phyloP scores from a whole-genome alignment of 1,140 invertebrate species.

The Caenorhabditis remanei region DNA sequence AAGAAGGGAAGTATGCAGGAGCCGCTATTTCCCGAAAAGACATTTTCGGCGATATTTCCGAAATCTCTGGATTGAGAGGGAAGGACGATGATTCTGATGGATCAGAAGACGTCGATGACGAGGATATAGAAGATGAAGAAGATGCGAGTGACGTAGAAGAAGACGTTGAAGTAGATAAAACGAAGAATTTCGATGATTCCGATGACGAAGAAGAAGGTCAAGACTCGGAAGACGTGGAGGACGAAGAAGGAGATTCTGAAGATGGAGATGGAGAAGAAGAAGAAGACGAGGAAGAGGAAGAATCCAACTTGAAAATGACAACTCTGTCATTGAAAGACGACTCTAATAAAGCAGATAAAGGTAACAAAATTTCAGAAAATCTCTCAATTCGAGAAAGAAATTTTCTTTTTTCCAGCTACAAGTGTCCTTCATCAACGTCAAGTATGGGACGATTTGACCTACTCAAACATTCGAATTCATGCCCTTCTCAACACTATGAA shows the following conservation, averaged over 20 bases:
- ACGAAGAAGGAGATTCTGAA: neutral
- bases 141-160: neutral
- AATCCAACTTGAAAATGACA: neutral
- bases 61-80: slow-evolving; percentile 1
- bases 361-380: neutral
- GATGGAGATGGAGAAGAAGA: neutral
- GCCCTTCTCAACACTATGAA: slow-evolving; percentile 59
- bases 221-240: neutral
- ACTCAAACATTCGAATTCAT: slow-evolving; percentile 64
- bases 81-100: neutral
- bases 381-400: too few species aligned
- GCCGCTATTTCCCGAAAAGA: slow-evolving; percentile 12
- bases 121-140: neutral
- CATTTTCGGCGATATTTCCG: slow-evolving; percentile 25
- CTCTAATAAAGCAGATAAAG: slow-evolving; percentile 33
- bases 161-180: neutral
- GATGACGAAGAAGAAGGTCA: neutral
- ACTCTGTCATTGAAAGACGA: slow-evolving; percentile 25
- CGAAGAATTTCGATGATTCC: neutral
- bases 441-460: slow-evolving; percentile 63
- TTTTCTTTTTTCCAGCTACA: slow-evolving; percentile 54
- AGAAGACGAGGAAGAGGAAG: neutral
- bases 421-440: slow-evolving; percentile 59
- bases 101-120: neutral
- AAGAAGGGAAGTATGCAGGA: slow-evolving; percentile 38